A percentile compares a stretch with the other conserved stretches of the same genome.
These are phyloP conservation scores for Gobius niger DNA, from an alignment of 2,113 vertebrate genomes.

Conservation along the genomic window DNA sequence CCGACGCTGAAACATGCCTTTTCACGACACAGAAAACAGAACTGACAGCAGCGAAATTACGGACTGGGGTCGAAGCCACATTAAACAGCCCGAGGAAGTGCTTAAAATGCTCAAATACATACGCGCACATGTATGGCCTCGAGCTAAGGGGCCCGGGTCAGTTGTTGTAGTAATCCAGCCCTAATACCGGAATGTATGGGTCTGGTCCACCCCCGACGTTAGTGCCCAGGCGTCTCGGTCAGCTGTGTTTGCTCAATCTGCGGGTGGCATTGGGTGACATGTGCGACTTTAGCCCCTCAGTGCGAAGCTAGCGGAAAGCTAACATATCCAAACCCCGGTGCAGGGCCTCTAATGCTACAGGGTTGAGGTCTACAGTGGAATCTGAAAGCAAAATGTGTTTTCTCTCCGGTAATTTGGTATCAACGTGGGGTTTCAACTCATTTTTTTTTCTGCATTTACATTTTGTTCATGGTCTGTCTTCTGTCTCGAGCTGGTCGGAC, in stretches of 20 bases:
- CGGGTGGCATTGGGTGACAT: conserved; percentile 61
- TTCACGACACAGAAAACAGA: conserved; percentile 5
- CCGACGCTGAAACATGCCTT: not conserved
- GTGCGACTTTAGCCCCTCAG: conserved; percentile 34
- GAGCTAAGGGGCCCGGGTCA: conserved; percentile 12
- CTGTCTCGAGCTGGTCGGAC: not conserved
- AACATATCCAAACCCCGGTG: conserved; percentile 19
- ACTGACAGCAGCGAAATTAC: conserved; percentile 32
- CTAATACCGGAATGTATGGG: not conserved
- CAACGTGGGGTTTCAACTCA: conserved; percentile 15
- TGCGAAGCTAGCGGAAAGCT: conserved; percentile 17
- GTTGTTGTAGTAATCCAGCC: conserved; percentile 10
- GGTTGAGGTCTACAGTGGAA: conserved; percentile 39
- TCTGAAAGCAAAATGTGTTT: conserved; percentile 22
- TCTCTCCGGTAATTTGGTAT: conserved; percentile 51
- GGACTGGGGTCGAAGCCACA: conserved; percentile 10
- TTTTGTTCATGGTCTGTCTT: conserved; percentile 2
- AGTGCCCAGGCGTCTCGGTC: conserved; percentile 45
- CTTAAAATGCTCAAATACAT: conserved; percentile 7
- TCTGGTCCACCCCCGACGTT: conserved; percentile 15
- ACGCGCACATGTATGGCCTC: not conserved
- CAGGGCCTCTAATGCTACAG: conserved; percentile 37
- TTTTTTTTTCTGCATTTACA: conserved; percentile 14
- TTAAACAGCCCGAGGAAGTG: conserved; percentile 9
- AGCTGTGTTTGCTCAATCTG: conserved; percentile 51